Evolutionary conservation across 2,888 invertebrate genomes (phyloP).

Genomic region (Chloroclystis v-ata): DNA sequence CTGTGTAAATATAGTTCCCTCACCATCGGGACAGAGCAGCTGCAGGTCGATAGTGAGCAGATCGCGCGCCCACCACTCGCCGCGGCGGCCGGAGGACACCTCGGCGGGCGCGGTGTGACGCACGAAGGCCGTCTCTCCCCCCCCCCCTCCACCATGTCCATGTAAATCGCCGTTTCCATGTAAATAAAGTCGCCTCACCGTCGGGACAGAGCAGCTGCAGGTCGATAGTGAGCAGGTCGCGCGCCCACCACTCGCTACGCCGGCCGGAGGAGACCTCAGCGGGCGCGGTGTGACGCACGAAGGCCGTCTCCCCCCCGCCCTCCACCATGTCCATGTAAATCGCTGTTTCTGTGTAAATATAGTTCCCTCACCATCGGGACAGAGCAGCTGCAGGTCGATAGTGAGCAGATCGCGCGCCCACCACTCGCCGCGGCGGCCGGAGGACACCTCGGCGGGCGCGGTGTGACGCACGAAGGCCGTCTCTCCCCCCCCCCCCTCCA

Average conservation of each 20-base stretch:
- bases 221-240: slow-evolving; percentile 94
- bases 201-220: slow-evolving; percentile 82
- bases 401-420: slow-evolving; percentile 96
- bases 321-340: no score
- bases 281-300: slow-evolving; percentile 95
- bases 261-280: slow-evolving; percentile 94
- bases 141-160: no score
- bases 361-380: neutral
- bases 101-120: slow-evolving; percentile 95
- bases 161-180: no score
- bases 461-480: slow-evolving; percentile 96
- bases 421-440: slow-evolving; percentile 92
- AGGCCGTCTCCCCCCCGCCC: no score
- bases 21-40: slow-evolving; percentile 55
- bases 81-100: slow-evolving; percentile 92
- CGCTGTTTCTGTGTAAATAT: no score
- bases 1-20: neutral
- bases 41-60: slow-evolving; percentile 95
- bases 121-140: no score
- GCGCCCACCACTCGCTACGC: slow-evolving; percentile 94
- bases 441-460: slow-evolving; percentile 93
- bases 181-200: neutral
- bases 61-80: slow-evolving; percentile 96
- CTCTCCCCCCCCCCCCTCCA: no score
- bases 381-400: slow-evolving; percentile 90